A percentile compares a stretch with the other conserved stretches of the same genome.
phyloP scores from a whole-genome alignment of 2,797 vertebrate genomes.

The Poecilia gillii region DNA sequence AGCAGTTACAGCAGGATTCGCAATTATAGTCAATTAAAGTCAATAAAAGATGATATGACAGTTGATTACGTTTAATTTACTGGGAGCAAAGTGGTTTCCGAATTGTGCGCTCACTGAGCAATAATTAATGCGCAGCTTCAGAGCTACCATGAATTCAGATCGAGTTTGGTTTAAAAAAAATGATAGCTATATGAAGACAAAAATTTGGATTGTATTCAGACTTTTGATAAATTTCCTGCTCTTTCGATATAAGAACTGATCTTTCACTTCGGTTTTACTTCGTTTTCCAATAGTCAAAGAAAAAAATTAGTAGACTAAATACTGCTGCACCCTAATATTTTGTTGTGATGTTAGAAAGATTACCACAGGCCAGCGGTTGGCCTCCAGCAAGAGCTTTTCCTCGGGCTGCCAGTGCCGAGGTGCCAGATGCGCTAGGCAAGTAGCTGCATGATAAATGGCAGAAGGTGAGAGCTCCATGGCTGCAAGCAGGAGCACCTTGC shows the following conservation, averaged over 20 bases:
- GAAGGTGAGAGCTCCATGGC: constrained; percentile 68
- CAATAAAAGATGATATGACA: constrained; percentile 77
- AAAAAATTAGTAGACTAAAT: constrained; percentile 30
- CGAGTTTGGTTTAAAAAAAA: constrained; percentile 41
- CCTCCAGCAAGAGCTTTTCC: constrained; percentile 60
- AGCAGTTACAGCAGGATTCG: constrained; percentile 70
- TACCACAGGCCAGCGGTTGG: constrained; percentile 45
- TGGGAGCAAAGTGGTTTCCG: constrained; percentile 64
- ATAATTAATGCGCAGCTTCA: constrained; percentile 64
- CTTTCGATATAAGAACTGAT: background rate
- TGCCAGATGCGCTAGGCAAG: constrained; percentile 73
- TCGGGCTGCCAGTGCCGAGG: constrained; percentile 51
- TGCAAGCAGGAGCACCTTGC: constrained; percentile 65
- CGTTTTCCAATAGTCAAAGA: background rate
- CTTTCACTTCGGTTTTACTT: background rate
- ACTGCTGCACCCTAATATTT: constrained; percentile 28
- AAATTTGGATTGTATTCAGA: constrained; percentile 6
- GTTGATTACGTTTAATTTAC: constrained; percentile 76
- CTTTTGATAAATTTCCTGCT: constrained; percentile 20
- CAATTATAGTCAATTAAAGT: constrained; percentile 79
- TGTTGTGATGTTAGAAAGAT: constrained; percentile 48
- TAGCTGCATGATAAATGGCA: constrained; percentile 78
- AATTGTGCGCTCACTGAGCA: constrained; percentile 58
- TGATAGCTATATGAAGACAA: constrained; percentile 30
- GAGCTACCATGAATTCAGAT: constrained; percentile 59